Conservation (phyloP, 1,140 invertebrate species). For the Diachasma alloeum region DNA sequence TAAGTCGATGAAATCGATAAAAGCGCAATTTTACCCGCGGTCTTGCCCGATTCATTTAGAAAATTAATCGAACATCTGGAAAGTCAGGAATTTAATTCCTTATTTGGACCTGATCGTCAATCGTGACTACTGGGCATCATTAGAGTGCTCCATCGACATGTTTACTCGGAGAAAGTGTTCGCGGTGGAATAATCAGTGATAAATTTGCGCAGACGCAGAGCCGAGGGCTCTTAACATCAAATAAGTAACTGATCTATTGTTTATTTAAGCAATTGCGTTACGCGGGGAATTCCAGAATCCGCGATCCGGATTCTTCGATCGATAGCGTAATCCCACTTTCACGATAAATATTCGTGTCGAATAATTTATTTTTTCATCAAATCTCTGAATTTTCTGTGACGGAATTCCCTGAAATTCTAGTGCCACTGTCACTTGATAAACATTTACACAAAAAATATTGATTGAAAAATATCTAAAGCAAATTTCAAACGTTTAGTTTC, state of each 20-base stretch:
- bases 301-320: no score
- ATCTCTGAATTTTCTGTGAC: no score
- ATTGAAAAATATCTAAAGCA: no score
- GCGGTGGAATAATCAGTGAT: not conserved
- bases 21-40: not conserved
- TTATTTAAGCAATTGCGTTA: no score
- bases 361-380: no score
- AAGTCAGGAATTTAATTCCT: conserved; percentile 24
- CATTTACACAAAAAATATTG: no score
- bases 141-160: not conserved
- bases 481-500: no score
- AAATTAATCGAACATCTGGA: conserved; percentile 16
- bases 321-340: no score
- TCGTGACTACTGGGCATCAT: conserved; percentile 14
- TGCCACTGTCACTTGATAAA: no score
- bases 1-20: not conserved
- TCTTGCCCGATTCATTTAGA: not conserved
- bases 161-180: not conserved
- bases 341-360: no score
- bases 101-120: conserved; percentile 21
- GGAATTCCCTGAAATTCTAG: no score
- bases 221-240: not conserved
- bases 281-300: no score
- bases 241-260: not conserved
- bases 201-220: not conserved